Percentiles rank a stretch among this genome's conserved stretches.
Conservation (phyloP, 2,888 invertebrate species). For the Microchrysa polita region DNA sequence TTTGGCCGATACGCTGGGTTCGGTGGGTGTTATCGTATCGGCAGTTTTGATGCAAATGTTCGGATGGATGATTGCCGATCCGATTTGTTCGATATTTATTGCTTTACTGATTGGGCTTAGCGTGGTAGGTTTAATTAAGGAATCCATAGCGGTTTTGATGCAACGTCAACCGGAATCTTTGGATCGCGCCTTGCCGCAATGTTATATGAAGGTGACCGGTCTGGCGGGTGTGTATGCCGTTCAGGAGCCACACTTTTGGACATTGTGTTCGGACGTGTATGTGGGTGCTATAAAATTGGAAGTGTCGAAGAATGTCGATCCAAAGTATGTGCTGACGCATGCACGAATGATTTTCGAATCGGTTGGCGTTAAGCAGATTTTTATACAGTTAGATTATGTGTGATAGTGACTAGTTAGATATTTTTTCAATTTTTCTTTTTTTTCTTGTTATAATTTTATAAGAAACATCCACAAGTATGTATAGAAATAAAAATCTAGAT, state of each 20-base stretch:
- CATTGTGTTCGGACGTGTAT: conserved; percentile 91
- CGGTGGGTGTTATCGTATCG: conserved; percentile 96
- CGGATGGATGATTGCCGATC: conserved; percentile 99
- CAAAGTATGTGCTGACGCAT: conserved; percentile 90
- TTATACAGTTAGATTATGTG: conserved; percentile 93
- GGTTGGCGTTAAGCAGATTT: conserved; percentile 89
- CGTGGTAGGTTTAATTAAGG: conserved; percentile 83
- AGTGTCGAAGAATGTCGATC: conserved; percentile 92
- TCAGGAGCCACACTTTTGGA: conserved; percentile 99
- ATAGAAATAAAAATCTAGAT: conserved; percentile 22
- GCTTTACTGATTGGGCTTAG: conserved; percentile 89
- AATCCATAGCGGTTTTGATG: conserved; percentile 91
- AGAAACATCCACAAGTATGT: conserved; percentile 1
- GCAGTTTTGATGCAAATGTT: conserved; percentile 93
- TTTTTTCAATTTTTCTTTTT: neutral
- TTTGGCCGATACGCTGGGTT: conserved; percentile 94
- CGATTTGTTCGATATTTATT: conserved; percentile 97
- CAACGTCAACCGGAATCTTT: conserved; percentile 88
- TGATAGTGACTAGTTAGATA: conserved; percentile 55
- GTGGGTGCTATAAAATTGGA: conserved; percentile 94
- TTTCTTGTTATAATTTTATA: conserved; percentile 33
- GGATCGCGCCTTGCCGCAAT: conserved; percentile 84
- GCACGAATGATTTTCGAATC: conserved; percentile 95
- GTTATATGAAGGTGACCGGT: conserved; percentile 89
- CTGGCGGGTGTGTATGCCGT: conserved; percentile 94